phyloP scores from a whole-genome alignment of 2,797 vertebrate species.

The Sciaenops ocellatus region DNA sequence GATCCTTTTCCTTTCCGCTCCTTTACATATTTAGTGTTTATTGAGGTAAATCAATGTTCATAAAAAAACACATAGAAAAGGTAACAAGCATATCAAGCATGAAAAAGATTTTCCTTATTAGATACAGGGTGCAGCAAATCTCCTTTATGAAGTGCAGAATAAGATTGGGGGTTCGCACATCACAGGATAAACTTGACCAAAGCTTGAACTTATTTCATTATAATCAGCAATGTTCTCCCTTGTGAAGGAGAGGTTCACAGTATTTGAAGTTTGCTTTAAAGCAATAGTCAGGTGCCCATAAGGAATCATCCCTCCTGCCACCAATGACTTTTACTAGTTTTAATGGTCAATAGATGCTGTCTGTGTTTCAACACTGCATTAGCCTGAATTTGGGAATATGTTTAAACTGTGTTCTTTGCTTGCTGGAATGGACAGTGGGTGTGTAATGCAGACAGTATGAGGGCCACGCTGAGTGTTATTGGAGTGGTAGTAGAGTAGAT shows the following conservation, averaged over 20 bases:
- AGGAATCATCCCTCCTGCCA: neutral
- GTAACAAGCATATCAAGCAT: too few species aligned
- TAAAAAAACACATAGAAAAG: neutral
- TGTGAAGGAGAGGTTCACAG: neutral
- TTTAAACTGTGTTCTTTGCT: neutral
- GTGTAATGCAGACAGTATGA: slow-evolving; percentile 25
- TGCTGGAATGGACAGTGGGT: slow-evolving; percentile 1
- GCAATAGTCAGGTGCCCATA: neutral
- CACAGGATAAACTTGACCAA: neutral
- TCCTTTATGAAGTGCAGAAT: neutral
- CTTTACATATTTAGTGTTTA: slow-evolving; percentile 2
- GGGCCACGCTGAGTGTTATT: slow-evolving; percentile 42
- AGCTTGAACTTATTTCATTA: neutral
- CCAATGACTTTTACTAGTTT: neutral
- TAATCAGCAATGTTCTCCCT: neutral
- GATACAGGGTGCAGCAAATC: neutral
- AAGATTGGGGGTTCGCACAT: neutral
- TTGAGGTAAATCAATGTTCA: neutral
- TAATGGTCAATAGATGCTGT: neutral
- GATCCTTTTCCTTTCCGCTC: neutral
- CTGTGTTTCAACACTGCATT: neutral
- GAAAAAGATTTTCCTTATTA: neutral
- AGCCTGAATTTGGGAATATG: neutral
- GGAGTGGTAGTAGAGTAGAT: slow-evolving; percentile 48
- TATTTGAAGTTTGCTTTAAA: neutral